Evolutionary conservation across 2,113 vertebrate species (phyloP).

Genomic region (Rutilus rutilus): DNA sequence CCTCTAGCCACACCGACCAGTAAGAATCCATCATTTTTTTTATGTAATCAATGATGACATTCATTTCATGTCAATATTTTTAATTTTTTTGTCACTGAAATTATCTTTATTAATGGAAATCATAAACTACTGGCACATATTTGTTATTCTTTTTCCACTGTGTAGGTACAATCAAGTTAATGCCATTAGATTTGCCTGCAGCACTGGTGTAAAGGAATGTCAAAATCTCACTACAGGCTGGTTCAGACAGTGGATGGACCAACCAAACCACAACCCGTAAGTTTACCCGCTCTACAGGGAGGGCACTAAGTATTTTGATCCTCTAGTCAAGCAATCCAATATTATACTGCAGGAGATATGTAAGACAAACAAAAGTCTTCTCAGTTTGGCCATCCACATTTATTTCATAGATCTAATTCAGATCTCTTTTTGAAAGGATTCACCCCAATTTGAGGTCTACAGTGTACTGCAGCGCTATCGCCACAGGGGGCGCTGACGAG

Average conservation of each 20-base stretch:
- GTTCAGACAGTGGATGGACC: constrained; percentile 62
- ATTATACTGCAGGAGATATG: neutral
- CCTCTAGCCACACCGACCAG: constrained; percentile 78
- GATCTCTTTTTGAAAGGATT: constrained; percentile 73
- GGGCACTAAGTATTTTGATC: neutral
- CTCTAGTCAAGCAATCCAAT: neutral
- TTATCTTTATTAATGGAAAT: neutral
- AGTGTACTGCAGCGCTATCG: constrained; percentile 87
- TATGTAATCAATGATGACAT: neutral
- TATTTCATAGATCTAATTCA: neutral
- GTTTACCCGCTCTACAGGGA: constrained; percentile 41
- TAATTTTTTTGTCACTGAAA: neutral
- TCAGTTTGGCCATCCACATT: too few species aligned
- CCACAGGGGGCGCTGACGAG: constrained; percentile 69
- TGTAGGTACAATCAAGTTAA: constrained; percentile 86
- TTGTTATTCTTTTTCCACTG: neutral
- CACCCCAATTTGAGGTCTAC: constrained; percentile 82
- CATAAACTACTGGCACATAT: neutral
- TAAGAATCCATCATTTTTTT: constrained; percentile 67
- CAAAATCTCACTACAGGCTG: accelerated
- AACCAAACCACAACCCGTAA: constrained; percentile 55
- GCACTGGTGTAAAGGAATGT: constrained; percentile 71
- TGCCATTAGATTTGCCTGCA: constrained; percentile 84
- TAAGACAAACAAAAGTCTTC: neutral
- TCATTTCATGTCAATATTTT: too few species aligned